Percentiles rank a stretch among this genome's conserved stretches.
phyloP scores from a whole-genome alignment of 2,888 invertebrate genomes.

The Noctua janthina region DNA sequence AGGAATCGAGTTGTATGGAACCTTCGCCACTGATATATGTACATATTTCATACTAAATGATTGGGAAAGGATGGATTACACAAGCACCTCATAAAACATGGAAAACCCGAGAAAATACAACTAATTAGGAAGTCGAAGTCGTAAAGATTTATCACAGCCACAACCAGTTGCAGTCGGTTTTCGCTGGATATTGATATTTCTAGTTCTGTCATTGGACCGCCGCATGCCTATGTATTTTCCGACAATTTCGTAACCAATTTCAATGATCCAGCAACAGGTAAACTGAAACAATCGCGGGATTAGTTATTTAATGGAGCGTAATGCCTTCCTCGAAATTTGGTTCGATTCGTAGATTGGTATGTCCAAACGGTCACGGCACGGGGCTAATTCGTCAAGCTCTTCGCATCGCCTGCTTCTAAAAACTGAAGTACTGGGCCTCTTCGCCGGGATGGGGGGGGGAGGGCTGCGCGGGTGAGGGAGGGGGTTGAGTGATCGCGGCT shows the following conservation, averaged over 20 bases:
- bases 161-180: conserved; percentile 29
- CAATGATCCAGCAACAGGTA: conserved; percentile 37
- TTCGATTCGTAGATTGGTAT: conserved; percentile 68
- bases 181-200: conserved; percentile 1
- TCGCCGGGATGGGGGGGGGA: conserved; percentile 21
- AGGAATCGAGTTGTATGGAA: too few relatives aligned
- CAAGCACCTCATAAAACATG: conserved; percentile 25
- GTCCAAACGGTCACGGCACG: conserved; percentile 78
- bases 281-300: conserved; percentile 65
- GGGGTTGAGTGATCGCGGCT: conserved; percentile 79
- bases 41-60: not conserved
- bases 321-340: conserved; percentile 72
- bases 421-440: conserved; percentile 70
- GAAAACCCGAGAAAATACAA: conserved; percentile 31
- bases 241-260: conserved; percentile 23
- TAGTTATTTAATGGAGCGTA: conserved; percentile 75
- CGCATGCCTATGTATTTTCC: not conserved
- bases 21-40: too few relatives aligned
- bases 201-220: not conserved
- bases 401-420: conserved; percentile 71
- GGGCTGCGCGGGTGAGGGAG: conserved; percentile 57
- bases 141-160: conserved; percentile 41
- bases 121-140: conserved; percentile 53
- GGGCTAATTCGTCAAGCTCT: conserved; percentile 82
- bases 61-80: conserved; percentile 27